Evolutionary conservation across 2,113 vertebrate genomes (phyloP).

Genomic region (Hyaena hyaena): DNA sequence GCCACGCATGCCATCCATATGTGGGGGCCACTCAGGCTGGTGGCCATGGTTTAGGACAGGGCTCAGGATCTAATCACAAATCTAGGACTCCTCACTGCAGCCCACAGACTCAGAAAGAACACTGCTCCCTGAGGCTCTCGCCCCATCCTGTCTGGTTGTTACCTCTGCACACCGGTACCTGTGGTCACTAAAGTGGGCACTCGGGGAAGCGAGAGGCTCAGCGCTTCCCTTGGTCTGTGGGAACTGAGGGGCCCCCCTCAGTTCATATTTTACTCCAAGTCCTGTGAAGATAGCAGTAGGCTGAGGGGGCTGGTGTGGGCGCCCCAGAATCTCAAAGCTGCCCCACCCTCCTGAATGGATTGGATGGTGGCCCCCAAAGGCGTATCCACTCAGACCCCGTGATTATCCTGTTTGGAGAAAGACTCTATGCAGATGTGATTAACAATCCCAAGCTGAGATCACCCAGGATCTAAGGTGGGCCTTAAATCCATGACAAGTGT

Average conservation of each 20-base stretch:
- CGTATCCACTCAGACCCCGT: background rate
- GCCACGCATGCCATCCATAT: background rate
- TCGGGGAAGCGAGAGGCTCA: background rate
- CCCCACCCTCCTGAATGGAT: too few relatives aligned
- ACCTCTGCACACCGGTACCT: background rate
- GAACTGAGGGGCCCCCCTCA: background rate
- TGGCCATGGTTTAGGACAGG: background rate
- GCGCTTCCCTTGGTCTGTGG: background rate
- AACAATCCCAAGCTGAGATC: background rate
- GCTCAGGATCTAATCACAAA: background rate
- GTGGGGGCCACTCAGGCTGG: background rate
- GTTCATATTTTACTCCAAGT: background rate
- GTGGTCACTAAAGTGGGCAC: background rate
- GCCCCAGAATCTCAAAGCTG: background rate
- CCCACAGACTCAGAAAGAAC: background rate
- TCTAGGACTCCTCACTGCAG: fast-evolving
- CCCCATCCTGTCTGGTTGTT: fast-evolving
- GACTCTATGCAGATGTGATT: background rate
- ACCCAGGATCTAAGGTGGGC: background rate
- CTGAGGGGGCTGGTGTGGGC: too few relatives aligned
- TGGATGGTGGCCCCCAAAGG: background rate
- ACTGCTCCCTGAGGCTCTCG: background rate
- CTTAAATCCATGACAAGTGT: background rate
- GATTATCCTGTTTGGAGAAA: background rate
- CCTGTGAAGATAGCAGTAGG: background rate